Evolutionary conservation across 2,888 invertebrate species (phyloP).

Genomic region (Macaria notata): DNA sequence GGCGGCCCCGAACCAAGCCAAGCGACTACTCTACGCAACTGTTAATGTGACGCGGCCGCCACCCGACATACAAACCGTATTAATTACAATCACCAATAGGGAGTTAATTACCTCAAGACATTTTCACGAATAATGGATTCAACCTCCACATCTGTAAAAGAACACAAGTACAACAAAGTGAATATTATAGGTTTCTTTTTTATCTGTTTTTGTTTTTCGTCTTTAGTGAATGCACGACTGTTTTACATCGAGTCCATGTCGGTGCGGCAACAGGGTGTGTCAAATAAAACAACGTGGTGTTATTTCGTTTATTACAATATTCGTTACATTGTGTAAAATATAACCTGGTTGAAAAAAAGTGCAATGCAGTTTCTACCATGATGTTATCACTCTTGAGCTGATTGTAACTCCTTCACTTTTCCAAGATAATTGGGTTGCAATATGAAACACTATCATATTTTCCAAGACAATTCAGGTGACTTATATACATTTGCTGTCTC

Average conservation of each 20-base stretch:
- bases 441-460: no score
- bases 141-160: conserved; percentile 82
- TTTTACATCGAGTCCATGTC: conserved; percentile 79
- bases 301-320: conserved; percentile 13
- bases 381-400: no score
- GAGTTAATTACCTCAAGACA: conserved; percentile 82
- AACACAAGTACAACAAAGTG: conserved; percentile 83
- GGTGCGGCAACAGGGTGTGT: conserved; percentile 36
- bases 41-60: conserved; percentile 48
- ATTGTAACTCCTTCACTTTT: no score
- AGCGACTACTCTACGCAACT: conserved; percentile 66
- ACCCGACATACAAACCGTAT: conserved; percentile 64
- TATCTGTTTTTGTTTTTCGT: background rate
- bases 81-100: conserved; percentile 79
- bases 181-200: conserved; percentile 63
- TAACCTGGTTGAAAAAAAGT: no score
- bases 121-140: conserved; percentile 81
- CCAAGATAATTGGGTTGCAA: no score
- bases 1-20: conserved; percentile 69
- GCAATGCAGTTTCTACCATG: no score
- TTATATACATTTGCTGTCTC: no score
- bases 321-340: no score
- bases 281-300: conserved; percentile 27
- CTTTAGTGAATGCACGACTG: conserved; percentile 69
- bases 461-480: no score